Conservation (phyloP, 2,113 vertebrate species). For the Phoenicopterus ruber region DNA sequence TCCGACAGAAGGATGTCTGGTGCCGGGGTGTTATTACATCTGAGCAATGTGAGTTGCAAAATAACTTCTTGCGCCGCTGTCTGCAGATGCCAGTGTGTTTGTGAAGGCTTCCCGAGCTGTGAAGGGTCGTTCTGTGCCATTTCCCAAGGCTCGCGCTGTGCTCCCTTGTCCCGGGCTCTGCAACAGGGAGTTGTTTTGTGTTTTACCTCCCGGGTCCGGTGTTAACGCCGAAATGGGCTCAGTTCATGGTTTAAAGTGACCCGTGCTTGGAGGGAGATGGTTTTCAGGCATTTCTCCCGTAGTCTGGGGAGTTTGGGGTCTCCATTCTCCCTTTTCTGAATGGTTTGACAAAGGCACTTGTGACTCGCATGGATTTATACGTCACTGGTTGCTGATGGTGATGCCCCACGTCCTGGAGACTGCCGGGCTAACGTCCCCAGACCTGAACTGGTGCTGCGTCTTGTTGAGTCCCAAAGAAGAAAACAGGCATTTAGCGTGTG, state of each 20-base stretch:
- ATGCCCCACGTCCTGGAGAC: rapidly evolving
- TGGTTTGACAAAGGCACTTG: not conserved
- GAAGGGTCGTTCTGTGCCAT: rapidly evolving
- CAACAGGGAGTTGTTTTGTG: not conserved
- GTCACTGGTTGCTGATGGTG: not conserved
- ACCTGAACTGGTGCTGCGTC: not conserved
- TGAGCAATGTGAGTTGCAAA: not conserved
- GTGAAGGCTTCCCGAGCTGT: not conserved
- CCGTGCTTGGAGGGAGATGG: not conserved
- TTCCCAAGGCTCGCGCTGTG: rapidly evolving
- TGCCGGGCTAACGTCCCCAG: not conserved
- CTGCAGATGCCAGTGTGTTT: not conserved
- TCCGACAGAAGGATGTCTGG: not conserved
- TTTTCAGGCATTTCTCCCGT: not conserved
- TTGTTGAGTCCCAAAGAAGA: not conserved
- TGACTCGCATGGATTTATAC: rapidly evolving
- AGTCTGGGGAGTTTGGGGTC: not conserved
- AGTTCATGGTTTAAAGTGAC: not conserved
- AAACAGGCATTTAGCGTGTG: not conserved
- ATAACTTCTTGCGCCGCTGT: not conserved
- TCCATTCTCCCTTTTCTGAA: not conserved
- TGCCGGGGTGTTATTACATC: not conserved
- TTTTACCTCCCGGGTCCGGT: not conserved
- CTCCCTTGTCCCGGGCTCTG: not conserved
- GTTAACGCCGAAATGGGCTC: not conserved